phyloP scores from a whole-genome alignment of 2,113 vertebrate species.

The Corythoichthys intestinalis region DNA sequence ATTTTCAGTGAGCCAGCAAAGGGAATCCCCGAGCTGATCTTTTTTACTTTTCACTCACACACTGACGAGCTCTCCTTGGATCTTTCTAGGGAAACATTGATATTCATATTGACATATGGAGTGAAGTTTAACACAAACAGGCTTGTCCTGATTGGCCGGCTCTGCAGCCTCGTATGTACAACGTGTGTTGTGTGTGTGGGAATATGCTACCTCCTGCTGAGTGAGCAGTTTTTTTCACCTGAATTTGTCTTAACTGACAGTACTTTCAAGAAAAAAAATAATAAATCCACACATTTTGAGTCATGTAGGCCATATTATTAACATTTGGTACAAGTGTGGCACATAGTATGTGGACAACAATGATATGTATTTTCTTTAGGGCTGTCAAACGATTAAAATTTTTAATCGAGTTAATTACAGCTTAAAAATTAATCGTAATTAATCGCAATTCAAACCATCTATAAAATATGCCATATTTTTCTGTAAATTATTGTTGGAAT shows the following conservation, averaged over 20 bases:
- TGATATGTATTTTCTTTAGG: too few species aligned
- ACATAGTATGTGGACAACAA: too few species aligned
- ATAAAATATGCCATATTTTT: too few species aligned
- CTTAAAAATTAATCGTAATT: too few species aligned
- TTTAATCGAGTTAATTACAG: too few species aligned
- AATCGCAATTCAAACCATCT: too few species aligned
- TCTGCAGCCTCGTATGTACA: neutral
- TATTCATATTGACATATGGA: neutral
- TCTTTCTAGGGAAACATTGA: neutral
- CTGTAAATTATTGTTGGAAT: too few species aligned
- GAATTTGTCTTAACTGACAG: neutral
- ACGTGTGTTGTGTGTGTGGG: neutral
- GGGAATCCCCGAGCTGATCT: constrained; percentile 46
- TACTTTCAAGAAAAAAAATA: too few species aligned
- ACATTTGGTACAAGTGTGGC: too few species aligned
- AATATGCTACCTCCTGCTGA: neutral
- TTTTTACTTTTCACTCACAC: neutral
- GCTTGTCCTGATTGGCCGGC: constrained; percentile 29
- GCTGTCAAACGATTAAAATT: too few species aligned
- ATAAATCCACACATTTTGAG: too few species aligned
- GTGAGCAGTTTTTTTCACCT: neutral
- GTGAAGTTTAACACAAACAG: constrained; percentile 19
- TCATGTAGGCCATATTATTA: too few species aligned
- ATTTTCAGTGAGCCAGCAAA: neutral
- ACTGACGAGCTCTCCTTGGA: neutral